Evolutionary conservation across 1,140 invertebrate species (phyloP).

Genomic region (Asobara japonica): DNA sequence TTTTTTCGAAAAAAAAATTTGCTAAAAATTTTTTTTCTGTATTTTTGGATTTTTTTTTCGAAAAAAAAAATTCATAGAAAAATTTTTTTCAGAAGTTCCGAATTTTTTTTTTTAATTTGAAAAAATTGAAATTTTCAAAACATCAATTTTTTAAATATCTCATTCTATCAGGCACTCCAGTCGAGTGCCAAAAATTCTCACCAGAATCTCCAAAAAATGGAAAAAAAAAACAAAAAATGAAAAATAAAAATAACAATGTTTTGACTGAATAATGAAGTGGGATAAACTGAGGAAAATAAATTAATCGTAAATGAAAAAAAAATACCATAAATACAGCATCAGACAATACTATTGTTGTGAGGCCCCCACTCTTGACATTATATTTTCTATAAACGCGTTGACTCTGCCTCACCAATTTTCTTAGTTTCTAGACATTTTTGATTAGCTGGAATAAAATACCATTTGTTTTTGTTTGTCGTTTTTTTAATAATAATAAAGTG

Average conservation of each 20-base stretch:
- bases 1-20: too few species aligned
- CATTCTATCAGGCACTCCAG: too few species aligned
- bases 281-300: neutral
- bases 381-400: conserved; percentile 63
- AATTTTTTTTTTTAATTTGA: too few species aligned
- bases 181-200: neutral
- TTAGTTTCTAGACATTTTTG: conserved; percentile 64
- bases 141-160: too few species aligned
- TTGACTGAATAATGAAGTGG: neutral
- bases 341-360: conserved; percentile 15
- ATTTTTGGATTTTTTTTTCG: too few species aligned
- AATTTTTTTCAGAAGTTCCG: too few species aligned
- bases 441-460: conserved; percentile 61
- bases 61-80: too few species aligned
- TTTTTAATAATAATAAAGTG: conserved; percentile 24
- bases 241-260: neutral
- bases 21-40: too few species aligned
- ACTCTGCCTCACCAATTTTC: conserved; percentile 65
- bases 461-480: conserved; percentile 49
- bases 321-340: conserved; percentile 15
- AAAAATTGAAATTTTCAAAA: too few species aligned
- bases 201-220: neutral
- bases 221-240: neutral
- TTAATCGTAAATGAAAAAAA: conserved; percentile 11
- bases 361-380: neutral